phyloP scores from a whole-genome alignment of 2,113 vertebrate species.

The Ascaphus truei region DNA sequence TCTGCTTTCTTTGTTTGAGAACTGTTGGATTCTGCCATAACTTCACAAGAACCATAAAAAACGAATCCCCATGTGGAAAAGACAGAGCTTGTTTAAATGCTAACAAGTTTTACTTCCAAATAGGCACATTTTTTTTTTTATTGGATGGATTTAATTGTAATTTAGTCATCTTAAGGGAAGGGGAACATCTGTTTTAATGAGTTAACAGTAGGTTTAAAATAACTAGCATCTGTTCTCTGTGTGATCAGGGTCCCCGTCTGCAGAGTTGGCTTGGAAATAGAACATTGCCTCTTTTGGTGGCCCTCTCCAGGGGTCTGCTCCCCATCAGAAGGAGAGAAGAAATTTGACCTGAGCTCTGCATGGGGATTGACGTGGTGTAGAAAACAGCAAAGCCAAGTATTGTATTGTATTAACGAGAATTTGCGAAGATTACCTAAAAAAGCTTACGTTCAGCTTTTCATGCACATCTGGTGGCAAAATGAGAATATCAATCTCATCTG shows the following conservation, averaged over 20 bases:
- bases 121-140: slow-evolving; percentile 48
- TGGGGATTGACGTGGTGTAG: too few relatives aligned
- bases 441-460: too few relatives aligned
- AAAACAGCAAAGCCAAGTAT: too few relatives aligned
- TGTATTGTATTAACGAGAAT: too few relatives aligned
- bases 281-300: too few relatives aligned
- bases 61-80: background rate
- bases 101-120: slow-evolving; percentile 47
- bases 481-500: too few relatives aligned
- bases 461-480: too few relatives aligned
- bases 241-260: slow-evolving; percentile 36
- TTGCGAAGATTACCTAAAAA: too few relatives aligned
- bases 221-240: slow-evolving; percentile 49
- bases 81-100: slow-evolving; percentile 29
- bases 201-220: slow-evolving; percentile 54
- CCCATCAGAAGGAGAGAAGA: too few relatives aligned
- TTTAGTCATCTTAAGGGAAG: slow-evolving; percentile 53
- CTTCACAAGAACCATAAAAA: background rate
- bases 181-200: slow-evolving; percentile 61
- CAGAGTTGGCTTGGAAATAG: too few relatives aligned
- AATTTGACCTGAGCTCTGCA: too few relatives aligned
- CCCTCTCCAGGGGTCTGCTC: too few relatives aligned
- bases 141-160: slow-evolving; percentile 57
- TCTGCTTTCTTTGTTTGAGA: background rate
- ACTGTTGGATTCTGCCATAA: background rate